Base-by-base conservation (phyloP, 1,140 invertebrate genomes). In the Nymphalis io region DNA sequence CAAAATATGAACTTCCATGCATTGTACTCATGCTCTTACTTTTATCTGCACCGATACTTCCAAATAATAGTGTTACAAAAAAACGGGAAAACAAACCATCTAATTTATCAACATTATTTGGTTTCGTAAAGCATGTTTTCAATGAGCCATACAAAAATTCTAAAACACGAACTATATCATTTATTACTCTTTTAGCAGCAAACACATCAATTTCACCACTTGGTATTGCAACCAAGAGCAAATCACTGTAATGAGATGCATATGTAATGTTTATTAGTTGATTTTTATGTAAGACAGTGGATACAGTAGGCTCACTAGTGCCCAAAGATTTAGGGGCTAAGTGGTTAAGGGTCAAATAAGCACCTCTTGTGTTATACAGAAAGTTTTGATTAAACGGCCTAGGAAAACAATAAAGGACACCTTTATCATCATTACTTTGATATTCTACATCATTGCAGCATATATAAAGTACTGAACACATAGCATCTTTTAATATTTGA, bases 341-440 rank as follows among this genome's bases (percentile, higher is more conserved):
- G 82, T 95, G 94, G 84, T 94, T 94, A 13, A 95, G 84, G 4
- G 95, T 95, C 23, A 95, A 92, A 85, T 94, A 95, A 44, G 94
- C 93, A 40, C 95, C 95, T 82, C 94, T 93, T 10, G 93, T 93
- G 27, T 90, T 90, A 63, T 93, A 94, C n/a, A 95, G 81, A 71
- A 90, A 84, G 69, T 93, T 94, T 80, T 94, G 94, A 76, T 88
- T 93, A 51, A 93, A 92, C 0, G 93, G 93, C 73, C 92, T 91
- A 3, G 95, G 95, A 88, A 93, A 95, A 59, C 93, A 94, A 80
- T 95, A 96, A 4, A 95, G 68, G 3, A 95, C 92, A 60, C 93
- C 94, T 80, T 95, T 94, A 68, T 93, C 92, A 81, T 95, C 94
- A 73, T 93, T 92, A 70, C 92, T 93, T 60, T 88, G 92, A 85